Base-by-base conservation (phyloP, 2,888 invertebrate genomes). In the Sinohyriopsis cumingii region DNA sequence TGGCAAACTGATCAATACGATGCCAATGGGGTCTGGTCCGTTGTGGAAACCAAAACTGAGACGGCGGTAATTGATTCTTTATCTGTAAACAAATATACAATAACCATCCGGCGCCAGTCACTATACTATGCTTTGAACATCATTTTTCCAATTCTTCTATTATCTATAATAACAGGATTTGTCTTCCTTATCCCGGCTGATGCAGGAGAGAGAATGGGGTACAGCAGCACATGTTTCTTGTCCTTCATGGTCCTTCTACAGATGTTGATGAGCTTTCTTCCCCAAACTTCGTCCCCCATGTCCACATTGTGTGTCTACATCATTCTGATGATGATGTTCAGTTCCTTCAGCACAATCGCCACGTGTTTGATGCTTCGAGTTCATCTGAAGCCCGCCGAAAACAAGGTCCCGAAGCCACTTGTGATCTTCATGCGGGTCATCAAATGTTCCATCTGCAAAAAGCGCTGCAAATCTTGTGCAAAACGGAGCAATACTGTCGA, bases 171-270 rank as follows among this genome's bases (percentile, higher is more conserved):
- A 12, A 77, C 67, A 59, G 77, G 77, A 9, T 69, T 75, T 45
- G 65, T 77, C n/a, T 77, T 77, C 25, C 25, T 77, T 54, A 63
- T 77, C 33, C 77, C 77, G 55, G 65, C 73, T n/a, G 77, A 63
- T 19, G 72, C 72, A 5, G 77, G 75, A 28, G 72, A 72, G 53
- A 56, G 77, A 24, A 68, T 73, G 5, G 77, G 77, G 7, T 77
- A 75, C 64, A 71, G 66, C 56, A 73, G 74, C 24, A 77, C 77
- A 4, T 77, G 77, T 55, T 77, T 77, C 60, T 60, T 77, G 59
- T 70, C 77, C 19, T 77, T 77, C 60, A 68, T 75, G 4, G 68
- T 77, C 9, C 64, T 77, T 15, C 59, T 77, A 28, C 77, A 77
- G 65, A 73, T 73, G 22, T 65, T 72, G 24, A 77, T 77, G 74